Conservation (phyloP, 2,888 invertebrate genomes). For the Anarsia innoxiella region DNA sequence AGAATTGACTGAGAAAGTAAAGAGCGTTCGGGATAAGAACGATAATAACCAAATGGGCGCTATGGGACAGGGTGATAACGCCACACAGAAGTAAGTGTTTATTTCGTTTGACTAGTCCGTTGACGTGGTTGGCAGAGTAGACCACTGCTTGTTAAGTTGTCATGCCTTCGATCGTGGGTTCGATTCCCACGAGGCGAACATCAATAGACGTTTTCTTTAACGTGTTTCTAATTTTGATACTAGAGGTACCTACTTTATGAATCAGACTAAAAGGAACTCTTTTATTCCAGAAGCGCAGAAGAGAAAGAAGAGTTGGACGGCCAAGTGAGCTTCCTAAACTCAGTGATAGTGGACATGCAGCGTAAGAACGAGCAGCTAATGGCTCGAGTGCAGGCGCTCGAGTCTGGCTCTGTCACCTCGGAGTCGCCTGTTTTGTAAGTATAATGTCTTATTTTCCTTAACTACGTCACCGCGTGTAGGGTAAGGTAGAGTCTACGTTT, state of each 20-base stretch:
- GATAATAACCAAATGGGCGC: conserved; percentile 55
- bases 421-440: conserved; percentile 50
- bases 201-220: too few relatives aligned
- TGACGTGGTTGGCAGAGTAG: too few relatives aligned
- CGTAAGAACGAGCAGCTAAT: conserved; percentile 90
- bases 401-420: conserved; percentile 71
- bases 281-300: conserved; percentile 8
- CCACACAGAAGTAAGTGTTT: conserved; percentile 45
- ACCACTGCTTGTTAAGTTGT: too few relatives aligned
- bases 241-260: too few relatives aligned
- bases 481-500: too few relatives aligned
- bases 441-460: too few relatives aligned
- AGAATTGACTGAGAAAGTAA: conserved; percentile 39
- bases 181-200: too few relatives aligned
- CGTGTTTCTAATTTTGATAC: too few relatives aligned
- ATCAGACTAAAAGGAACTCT: not conserved
- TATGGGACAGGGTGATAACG: conserved; percentile 50
- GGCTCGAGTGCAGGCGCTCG: conserved; percentile 85
- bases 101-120: too few relatives aligned
- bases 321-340: conserved; percentile 93
- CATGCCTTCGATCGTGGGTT: too few relatives aligned
- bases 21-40: conserved; percentile 52
- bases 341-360: conserved; percentile 97
- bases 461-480: too few relatives aligned
- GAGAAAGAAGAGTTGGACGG: conserved; percentile 80